phyloP scores from a whole-genome alignment of 1,140 invertebrate species.

The Venturia canescens region DNA sequence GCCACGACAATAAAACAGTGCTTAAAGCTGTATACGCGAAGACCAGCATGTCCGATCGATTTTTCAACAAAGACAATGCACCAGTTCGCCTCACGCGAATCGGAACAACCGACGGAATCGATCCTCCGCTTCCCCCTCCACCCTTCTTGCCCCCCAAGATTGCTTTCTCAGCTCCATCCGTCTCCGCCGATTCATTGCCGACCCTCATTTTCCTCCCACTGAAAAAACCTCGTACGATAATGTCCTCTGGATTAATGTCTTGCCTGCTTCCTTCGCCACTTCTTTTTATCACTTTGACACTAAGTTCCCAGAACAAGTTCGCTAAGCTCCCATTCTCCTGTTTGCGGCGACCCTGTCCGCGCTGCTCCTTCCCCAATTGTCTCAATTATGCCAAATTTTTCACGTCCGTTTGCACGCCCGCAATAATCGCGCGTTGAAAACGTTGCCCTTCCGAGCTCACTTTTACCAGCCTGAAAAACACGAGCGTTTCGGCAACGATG shows the following conservation, averaged over 20 bases:
- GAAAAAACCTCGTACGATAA: neutral
- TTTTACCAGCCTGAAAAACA: too few species aligned
- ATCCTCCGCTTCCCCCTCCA: neutral
- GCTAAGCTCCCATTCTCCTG: neutral
- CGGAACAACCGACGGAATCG: conserved; percentile 13
- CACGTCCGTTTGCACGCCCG: neutral
- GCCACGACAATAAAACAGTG: neutral
- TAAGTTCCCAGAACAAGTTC: neutral
- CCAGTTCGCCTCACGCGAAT: conserved; percentile 23
- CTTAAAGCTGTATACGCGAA: neutral
- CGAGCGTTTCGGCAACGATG: too few species aligned
- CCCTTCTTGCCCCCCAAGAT: conserved; percentile 22
- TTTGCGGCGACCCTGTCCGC: neutral
- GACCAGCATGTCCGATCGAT: neutral
- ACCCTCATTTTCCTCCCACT: neutral
- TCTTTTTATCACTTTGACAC: neutral
- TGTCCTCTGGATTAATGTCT: neutral
- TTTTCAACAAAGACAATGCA: conserved; percentile 14
- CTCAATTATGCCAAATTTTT: conserved; percentile 29
- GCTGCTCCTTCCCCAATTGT: neutral
- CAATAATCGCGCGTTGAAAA: neutral
- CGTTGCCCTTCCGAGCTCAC: too few species aligned
- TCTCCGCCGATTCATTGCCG: neutral
- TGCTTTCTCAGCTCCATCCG: conserved; percentile 26
- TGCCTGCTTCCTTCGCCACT: neutral